phyloP scores from a whole-genome alignment of 2,797 vertebrate genomes.

The Carduelis carduelis region DNA sequence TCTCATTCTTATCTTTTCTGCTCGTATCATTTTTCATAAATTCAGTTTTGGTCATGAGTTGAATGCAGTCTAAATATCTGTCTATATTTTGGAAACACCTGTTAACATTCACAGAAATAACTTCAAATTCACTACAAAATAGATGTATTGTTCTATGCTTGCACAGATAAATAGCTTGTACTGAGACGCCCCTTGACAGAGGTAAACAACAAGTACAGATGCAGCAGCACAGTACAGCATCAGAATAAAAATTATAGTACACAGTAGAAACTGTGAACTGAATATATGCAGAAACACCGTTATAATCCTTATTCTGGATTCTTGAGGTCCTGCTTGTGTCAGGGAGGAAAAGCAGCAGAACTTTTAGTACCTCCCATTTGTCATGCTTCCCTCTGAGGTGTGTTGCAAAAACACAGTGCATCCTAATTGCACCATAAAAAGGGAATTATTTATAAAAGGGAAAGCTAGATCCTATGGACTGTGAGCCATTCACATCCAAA shows the following conservation, averaged over 20 bases:
- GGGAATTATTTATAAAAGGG: slow-evolving; percentile 37
- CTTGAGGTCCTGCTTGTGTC: not conserved
- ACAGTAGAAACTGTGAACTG: not conserved
- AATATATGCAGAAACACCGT: not conserved
- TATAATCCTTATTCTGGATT: not conserved
- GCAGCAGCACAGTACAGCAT: not conserved
- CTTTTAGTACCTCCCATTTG: not conserved
- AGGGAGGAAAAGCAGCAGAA: not conserved
- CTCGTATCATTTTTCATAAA: not conserved
- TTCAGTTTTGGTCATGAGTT: not conserved
- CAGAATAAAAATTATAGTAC: not conserved
- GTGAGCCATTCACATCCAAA: not conserved
- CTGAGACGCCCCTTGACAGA: not conserved
- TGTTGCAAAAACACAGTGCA: not conserved
- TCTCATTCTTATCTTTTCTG: not conserved
- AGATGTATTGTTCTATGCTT: not conserved
- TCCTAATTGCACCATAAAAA: slow-evolving; percentile 18
- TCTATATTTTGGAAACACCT: not conserved
- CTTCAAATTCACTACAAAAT: not conserved
- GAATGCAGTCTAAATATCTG: not conserved
- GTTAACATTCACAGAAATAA: not conserved
- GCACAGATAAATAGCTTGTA: not conserved
- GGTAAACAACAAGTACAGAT: not conserved
- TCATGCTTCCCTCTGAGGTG: not conserved
- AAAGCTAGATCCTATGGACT: not conserved